These are phyloP conservation scores for Morinoia aosen DNA, from an alignment of 2,888 invertebrate species.

Conservation along the genomic window DNA sequence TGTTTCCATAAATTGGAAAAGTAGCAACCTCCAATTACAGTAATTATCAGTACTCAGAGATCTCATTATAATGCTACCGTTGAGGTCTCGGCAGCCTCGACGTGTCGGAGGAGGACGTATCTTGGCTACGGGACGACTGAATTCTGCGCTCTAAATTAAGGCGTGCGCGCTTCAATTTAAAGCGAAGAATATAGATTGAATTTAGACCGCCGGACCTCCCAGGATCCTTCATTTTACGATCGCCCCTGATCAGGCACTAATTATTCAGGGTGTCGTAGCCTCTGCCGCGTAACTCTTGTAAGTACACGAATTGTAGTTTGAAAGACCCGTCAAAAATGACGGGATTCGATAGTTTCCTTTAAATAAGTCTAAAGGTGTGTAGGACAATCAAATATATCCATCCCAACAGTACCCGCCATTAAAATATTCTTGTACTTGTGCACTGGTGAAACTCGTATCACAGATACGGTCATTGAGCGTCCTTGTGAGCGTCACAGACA, in stretches of 20 bases:
- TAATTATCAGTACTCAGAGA: not conserved
- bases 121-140: not conserved
- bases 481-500: too few relatives aligned
- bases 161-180: too few relatives aligned
- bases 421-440: too few relatives aligned
- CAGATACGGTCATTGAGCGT: too few relatives aligned
- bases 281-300: not conserved
- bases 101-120: not conserved
- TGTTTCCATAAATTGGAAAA: constrained; percentile 17
- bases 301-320: too few relatives aligned
- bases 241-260: not conserved
- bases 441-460: too few relatives aligned
- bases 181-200: too few relatives aligned
- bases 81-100: not conserved
- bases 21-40: not conserved
- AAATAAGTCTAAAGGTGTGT: too few relatives aligned
- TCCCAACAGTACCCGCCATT: too few relatives aligned
- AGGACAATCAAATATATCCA: too few relatives aligned
- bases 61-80: not conserved
- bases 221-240: not conserved
- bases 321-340: too few relatives aligned
- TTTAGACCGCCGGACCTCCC: not conserved
- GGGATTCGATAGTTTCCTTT: too few relatives aligned
- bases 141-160: not conserved
- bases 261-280: not conserved